Percentiles rank a stretch among this genome's conserved stretches.
These are phyloP conservation scores for Megaceryle maxima DNA, from an alignment of 2,113 vertebrate genomes.

Conservation along the genomic window DNA sequence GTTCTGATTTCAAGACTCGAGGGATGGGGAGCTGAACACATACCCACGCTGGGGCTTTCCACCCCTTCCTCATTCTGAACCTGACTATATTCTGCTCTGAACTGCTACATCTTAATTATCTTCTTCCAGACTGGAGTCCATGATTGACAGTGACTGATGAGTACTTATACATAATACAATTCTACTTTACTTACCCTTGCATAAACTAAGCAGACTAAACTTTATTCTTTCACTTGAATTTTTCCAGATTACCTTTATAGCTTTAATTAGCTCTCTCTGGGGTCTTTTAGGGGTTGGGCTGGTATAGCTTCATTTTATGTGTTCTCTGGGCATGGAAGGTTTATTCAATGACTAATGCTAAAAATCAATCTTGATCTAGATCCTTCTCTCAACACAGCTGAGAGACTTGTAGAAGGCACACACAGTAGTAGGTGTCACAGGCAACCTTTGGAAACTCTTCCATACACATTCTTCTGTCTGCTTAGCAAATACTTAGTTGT, in stretches of 20 bases:
- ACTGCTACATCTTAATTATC: background rate
- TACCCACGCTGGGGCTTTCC: background rate
- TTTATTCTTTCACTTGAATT: background rate
- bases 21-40: background rate
- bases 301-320: background rate
- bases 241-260: background rate
- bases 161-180: background rate
- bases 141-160: background rate
- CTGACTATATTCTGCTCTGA: background rate
- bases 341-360: background rate
- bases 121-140: background rate
- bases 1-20: background rate
- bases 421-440: background rate
- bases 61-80: background rate
- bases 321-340: background rate
- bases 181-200: background rate
- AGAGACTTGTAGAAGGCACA: too few relatives aligned
- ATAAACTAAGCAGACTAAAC: background rate
- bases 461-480: background rate
- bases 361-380: background rate
- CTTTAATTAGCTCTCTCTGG: background rate
- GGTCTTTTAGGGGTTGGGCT: background rate
- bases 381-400: background rate
- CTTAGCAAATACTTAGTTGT: background rate
- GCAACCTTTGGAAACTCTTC: background rate